phyloP scores from a whole-genome alignment of 2,888 invertebrate species.

The Cerceris ruficornis region DNA sequence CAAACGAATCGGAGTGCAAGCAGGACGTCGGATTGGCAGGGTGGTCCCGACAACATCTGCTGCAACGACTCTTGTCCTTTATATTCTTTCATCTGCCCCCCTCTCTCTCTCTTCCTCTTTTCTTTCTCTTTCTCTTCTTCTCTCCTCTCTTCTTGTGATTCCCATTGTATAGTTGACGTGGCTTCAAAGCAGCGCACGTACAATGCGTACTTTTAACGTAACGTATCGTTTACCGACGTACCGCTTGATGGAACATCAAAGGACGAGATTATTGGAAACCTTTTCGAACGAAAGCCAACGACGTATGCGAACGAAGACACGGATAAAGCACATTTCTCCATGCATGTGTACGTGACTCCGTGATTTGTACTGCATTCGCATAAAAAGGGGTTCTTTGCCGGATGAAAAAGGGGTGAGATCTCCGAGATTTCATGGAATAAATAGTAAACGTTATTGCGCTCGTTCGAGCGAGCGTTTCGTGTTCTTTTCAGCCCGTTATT shows the following conservation, averaged over 20 bases:
- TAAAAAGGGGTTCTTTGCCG: no score
- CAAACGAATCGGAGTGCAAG: slow-evolving; percentile 69
- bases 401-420: not conserved
- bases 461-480: no score
- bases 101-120: no score
- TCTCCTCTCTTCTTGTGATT: slow-evolving; percentile 72
- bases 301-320: not conserved
- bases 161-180: slow-evolving; percentile 44
- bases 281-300: not conserved
- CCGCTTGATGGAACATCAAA: slow-evolving; percentile 9
- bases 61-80: slow-evolving; percentile 72
- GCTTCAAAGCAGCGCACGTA: slow-evolving; percentile 6
- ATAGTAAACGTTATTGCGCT: not conserved
- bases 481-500: no score
- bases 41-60: slow-evolving; percentile 75
- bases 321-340: not conserved
- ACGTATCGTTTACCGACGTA: slow-evolving; percentile 8
- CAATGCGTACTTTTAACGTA: slow-evolving; percentile 14
- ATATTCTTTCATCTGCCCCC: no score
- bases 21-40: slow-evolving; percentile 21
- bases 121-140: no score
- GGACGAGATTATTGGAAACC: slow-evolving; percentile 6
- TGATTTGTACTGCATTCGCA: not conserved
- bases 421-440: not conserved
- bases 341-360: not conserved